Evolutionary conservation across 2,797 vertebrate species (phyloP).

Genomic region (Sarcophilus harrisii): DNA sequence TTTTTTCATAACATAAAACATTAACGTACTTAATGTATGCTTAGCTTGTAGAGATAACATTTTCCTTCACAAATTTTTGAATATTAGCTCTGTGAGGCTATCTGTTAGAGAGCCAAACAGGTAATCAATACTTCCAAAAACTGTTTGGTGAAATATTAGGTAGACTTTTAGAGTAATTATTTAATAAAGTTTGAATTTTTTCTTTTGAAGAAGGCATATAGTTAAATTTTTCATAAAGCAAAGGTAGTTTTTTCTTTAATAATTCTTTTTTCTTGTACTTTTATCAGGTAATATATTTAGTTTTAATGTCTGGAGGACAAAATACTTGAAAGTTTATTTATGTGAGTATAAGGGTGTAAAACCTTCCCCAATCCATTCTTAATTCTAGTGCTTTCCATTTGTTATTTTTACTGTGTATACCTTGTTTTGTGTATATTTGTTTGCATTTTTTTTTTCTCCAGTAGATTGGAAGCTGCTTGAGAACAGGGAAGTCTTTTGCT

Average conservation of each 20-base stretch:
- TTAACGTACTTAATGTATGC: neutral
- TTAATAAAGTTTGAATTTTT: neutral
- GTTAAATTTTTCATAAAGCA: neutral
- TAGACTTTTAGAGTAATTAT: neutral
- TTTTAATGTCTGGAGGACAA: neutral
- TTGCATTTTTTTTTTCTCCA: neutral
- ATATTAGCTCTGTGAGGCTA: neutral
- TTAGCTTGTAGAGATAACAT: neutral
- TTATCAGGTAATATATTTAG: neutral
- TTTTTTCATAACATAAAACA: neutral
- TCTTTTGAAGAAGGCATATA: neutral
- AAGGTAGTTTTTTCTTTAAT: neutral
- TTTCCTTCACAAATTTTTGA: neutral
- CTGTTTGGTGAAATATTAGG: neutral
- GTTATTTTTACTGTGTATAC: no score
- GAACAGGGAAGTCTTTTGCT: neutral
- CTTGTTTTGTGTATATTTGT: no score
- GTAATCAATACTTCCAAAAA: neutral
- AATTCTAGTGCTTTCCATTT: no score
- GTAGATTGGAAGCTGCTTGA: neutral
- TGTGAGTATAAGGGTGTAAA: neutral
- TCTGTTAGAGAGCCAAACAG: neutral
- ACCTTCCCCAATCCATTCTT: no score
- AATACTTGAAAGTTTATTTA: neutral
- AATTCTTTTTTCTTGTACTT: neutral